phyloP scores from a whole-genome alignment of 2,113 vertebrate species.

The Strigops habroptila region DNA sequence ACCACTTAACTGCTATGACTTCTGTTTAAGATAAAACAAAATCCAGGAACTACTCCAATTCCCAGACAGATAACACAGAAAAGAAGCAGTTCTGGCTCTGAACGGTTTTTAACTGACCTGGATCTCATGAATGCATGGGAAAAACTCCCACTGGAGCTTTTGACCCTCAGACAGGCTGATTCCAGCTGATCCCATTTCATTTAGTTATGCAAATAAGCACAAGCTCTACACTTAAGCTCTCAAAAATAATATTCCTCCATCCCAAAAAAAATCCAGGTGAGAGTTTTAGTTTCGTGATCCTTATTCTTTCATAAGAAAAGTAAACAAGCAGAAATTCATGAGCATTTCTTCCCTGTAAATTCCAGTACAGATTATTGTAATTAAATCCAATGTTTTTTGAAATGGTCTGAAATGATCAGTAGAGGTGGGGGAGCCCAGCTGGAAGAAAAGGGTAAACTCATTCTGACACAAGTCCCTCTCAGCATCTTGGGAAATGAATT shows the following conservation, averaged over 20 bases:
- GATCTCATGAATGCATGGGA: background rate
- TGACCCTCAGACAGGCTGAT: background rate
- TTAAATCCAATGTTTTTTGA: background rate
- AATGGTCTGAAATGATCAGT: background rate
- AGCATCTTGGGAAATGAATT: background rate
- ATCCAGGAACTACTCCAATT: conserved; percentile 1
- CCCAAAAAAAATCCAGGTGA: background rate
- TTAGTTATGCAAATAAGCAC: background rate
- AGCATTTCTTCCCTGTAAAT: background rate
- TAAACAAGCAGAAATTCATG: background rate
- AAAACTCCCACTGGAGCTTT: background rate
- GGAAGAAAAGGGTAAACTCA: background rate
- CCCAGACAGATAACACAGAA: background rate
- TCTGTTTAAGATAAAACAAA: background rate
- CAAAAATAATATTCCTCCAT: background rate
- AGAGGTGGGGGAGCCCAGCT: background rate
- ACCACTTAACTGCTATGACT: background rate
- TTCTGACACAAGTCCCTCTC: background rate
- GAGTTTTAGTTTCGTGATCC: background rate
- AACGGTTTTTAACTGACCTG: background rate
- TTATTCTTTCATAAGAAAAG: background rate
- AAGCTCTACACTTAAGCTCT: background rate
- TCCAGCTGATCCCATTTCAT: background rate
- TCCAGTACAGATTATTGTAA: background rate
- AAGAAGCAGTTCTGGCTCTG: background rate